Conservation (phyloP, 2,797 vertebrate genomes). For the Eleutherodactylus coqui region DNA sequence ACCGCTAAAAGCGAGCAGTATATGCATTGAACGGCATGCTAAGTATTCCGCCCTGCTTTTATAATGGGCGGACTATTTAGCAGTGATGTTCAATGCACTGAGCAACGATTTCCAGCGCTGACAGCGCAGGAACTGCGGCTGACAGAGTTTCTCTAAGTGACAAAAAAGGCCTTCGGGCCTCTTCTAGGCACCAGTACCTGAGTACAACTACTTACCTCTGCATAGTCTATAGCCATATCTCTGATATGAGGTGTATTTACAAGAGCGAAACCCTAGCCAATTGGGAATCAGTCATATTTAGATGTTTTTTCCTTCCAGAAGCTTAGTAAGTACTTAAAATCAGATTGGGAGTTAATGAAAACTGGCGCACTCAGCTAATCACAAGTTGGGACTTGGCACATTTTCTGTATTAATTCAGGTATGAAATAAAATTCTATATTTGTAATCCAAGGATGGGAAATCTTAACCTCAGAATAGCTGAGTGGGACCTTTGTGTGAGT, state of each 20-base stretch:
- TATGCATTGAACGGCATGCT: too few species aligned
- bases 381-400: slow-evolving; percentile 6
- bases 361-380: slow-evolving; percentile 3
- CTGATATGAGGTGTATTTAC: background rate
- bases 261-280: background rate
- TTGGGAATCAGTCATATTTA: background rate
- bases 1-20: too few species aligned
- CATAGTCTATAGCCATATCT: background rate
- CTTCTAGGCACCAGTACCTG: background rate
- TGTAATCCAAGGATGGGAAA: background rate
- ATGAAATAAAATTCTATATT: background rate
- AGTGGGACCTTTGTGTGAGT: background rate
- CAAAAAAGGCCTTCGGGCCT: background rate
- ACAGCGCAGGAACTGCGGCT: too few species aligned
- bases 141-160: too few species aligned
- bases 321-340: background rate
- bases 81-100: too few species aligned
- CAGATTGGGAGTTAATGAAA: slow-evolving; percentile 10
- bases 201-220: too few species aligned
- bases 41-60: too few species aligned
- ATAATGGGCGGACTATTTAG: too few species aligned
- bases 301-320: background rate
- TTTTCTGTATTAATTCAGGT: slow-evolving; percentile 1
- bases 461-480: background rate
- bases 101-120: too few species aligned